Conservation (phyloP, 2,888 invertebrate genomes). For the Phytoseiulus persimilis region DNA sequence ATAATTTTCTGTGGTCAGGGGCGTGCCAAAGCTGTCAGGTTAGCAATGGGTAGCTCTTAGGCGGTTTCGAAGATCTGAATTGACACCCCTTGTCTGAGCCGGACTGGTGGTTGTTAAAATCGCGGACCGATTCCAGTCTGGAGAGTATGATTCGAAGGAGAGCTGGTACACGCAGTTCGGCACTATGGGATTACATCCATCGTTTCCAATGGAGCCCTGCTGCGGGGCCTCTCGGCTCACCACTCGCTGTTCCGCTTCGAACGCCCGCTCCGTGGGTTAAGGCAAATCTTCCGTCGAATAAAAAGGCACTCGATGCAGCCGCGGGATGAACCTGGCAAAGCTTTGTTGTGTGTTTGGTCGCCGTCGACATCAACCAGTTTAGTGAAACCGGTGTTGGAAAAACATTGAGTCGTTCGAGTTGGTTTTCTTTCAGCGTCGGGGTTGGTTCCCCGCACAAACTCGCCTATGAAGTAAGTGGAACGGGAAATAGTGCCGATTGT, state of each 20-base stretch:
- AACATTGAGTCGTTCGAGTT: background rate
- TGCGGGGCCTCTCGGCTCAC: background rate
- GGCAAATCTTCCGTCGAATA: background rate
- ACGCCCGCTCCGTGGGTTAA: background rate
- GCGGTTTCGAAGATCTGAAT: too few relatives aligned
- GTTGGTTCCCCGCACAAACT: background rate
- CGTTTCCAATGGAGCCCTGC: too few relatives aligned
- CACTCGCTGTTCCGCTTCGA: background rate
- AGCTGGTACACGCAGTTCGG: too few relatives aligned
- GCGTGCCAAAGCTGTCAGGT: too few relatives aligned
- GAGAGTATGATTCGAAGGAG: too few relatives aligned
- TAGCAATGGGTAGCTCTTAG: too few relatives aligned
- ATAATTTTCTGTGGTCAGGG: too few relatives aligned
- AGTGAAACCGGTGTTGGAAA: background rate
- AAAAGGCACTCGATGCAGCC: background rate
- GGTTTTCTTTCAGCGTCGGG: conserved; percentile 12
- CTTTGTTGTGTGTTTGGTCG: conserved; percentile 5
- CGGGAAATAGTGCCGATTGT: background rate
- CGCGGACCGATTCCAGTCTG: too few relatives aligned
- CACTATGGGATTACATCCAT: too few relatives aligned
- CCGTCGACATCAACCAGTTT: conserved; percentile 5
- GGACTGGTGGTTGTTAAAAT: too few relatives aligned
- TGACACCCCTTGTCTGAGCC: too few relatives aligned
- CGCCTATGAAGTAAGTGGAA: background rate
- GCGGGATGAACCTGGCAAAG: conserved; percentile 5